Conservation (phyloP, 2,113 vertebrate species). For the Hyla sarda region DNA sequence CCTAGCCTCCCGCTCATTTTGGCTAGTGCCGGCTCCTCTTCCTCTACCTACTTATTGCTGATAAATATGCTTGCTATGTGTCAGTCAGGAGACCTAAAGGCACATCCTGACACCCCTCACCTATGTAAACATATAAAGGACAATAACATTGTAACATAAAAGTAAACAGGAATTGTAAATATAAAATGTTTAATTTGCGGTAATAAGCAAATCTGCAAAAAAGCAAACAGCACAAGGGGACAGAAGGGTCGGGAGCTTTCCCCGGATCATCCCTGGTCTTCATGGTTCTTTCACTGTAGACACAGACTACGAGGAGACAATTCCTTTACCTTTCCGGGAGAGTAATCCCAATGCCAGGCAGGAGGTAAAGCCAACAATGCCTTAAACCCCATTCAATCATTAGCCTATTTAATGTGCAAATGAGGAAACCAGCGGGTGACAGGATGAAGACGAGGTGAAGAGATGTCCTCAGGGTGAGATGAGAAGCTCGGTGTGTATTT, state of each 20-base stretch:
- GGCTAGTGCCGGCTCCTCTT: no score
- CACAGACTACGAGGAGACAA: neutral
- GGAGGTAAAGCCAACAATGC: constrained; percentile 57
- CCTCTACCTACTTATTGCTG: no score
- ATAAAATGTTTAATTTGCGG: constrained; percentile 6
- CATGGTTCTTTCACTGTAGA: neutral
- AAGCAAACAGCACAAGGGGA: neutral
- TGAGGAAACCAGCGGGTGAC: neutral
- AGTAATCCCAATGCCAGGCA: constrained; percentile 41
- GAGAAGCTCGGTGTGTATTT: neutral
- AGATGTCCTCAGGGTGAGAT: neutral
- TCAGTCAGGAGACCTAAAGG: neutral
- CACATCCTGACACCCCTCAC: neutral
- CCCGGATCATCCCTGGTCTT: neutral
- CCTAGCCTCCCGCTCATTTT: no score
- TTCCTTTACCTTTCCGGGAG: neutral
- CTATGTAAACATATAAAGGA: neutral
- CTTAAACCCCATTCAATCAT: neutral
- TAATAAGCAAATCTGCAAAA: neutral
- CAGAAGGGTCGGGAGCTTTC: neutral
- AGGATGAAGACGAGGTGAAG: neutral
- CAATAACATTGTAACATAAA: neutral
- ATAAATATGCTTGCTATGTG: no score
- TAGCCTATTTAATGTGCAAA: neutral
- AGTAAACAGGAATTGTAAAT: neutral